phyloP scores from a whole-genome alignment of 2,797 vertebrate genomes.

The Sylvilagus floridanus region DNA sequence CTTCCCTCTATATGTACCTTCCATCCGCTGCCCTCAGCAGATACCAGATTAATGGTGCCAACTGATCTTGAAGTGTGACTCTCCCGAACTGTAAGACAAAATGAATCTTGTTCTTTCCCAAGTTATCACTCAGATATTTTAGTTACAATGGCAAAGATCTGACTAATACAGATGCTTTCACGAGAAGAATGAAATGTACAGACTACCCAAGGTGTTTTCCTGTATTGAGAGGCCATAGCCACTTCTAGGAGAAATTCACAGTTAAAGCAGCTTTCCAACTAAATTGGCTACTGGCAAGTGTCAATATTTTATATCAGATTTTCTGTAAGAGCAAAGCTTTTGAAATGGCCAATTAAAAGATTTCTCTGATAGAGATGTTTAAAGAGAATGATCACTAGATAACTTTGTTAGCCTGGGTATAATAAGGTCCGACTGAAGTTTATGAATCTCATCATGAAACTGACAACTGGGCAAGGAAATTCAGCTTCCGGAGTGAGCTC shows the following conservation, averaged over 20 bases:
- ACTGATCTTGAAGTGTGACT: too few species aligned
- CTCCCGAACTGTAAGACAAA: too few species aligned
- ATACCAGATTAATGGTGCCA: too few species aligned
- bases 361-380: not conserved
- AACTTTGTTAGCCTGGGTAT: not conserved
- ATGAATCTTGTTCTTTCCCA: too few species aligned
- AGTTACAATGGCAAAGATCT: too few species aligned
- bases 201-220: not conserved
- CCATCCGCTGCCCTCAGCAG: too few species aligned
- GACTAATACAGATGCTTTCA: not conserved
- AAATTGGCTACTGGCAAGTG: not conserved
- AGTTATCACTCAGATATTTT: too few species aligned
- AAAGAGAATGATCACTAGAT: not conserved
- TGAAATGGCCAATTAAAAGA: not conserved
- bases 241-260: conserved; percentile 14
- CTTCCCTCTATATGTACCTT: too few species aligned
- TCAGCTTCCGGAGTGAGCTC: not conserved
- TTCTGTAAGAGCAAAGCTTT: not conserved
- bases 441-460: not conserved
- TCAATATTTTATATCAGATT: conserved; percentile 26
- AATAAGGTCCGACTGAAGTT: not conserved
- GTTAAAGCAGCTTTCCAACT: not conserved
- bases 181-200: not conserved
- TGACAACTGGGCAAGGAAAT: not conserved
- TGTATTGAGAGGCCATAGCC: not conserved